These are phyloP conservation scores for Sminthurides aquaticus DNA, from an alignment of 2,888 invertebrate genomes.

Conservation along the genomic window DNA sequence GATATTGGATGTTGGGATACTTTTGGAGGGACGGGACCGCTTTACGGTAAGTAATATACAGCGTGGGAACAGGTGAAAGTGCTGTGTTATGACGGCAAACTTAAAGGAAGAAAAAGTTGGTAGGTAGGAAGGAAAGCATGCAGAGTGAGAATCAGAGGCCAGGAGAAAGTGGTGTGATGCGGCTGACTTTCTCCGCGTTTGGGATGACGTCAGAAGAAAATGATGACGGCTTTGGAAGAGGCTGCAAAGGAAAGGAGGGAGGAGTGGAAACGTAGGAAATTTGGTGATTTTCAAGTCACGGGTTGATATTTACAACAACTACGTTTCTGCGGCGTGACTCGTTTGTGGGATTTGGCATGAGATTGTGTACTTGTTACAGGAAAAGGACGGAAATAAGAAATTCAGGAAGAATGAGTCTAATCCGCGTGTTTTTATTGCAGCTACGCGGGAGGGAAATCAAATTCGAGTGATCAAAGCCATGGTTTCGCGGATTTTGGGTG, in stretches of 20 bases:
- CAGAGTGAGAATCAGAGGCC: too few relatives aligned
- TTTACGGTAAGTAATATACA: conserved; percentile 17
- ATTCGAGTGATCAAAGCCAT: neutral
- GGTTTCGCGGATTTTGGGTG: neutral
- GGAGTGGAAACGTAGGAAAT: too few relatives aligned
- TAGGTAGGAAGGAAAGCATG: neutral
- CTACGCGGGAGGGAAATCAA: conserved; percentile 1
- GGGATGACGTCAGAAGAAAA: neutral
- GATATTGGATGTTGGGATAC: conserved; percentile 29
- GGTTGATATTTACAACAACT: too few relatives aligned
- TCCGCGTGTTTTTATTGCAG: neutral
- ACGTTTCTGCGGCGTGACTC: too few relatives aligned
- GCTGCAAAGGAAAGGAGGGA: too few relatives aligned
- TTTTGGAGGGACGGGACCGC: conserved; percentile 19
- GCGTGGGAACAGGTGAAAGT: too few relatives aligned
- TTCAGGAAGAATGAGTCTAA: too few relatives aligned
- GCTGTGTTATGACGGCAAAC: neutral
- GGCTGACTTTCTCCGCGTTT: neutral
- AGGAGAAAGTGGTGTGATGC: neutral
- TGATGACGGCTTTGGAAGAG: too few relatives aligned
- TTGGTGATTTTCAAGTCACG: too few relatives aligned
- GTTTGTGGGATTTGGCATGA: too few relatives aligned
- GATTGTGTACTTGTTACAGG: too few relatives aligned
- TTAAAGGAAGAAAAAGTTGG: neutral
- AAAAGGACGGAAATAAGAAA: too few relatives aligned